Conservation (phyloP, 2,797 vertebrate genomes). For the Ibycter americanus region DNA sequence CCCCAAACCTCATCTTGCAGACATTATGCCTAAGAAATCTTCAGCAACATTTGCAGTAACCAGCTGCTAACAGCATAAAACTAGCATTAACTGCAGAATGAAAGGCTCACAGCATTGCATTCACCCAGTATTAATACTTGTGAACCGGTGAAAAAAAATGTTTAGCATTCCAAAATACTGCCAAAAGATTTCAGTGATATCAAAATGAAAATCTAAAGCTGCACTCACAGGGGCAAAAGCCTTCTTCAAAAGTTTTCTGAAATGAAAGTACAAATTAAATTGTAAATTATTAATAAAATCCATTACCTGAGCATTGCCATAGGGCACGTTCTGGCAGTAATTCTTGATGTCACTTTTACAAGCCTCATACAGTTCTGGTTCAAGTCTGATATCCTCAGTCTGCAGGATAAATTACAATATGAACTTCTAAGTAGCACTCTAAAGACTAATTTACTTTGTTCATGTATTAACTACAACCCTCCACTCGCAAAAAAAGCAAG, state of each 20-base stretch:
- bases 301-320: constrained; percentile 94
- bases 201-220: background rate
- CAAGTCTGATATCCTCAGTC: constrained; percentile 94
- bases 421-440: background rate
- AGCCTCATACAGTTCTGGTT: constrained; percentile 91
- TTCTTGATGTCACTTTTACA: constrained; percentile 91
- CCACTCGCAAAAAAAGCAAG: background rate
- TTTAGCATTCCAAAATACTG: background rate
- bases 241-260: background rate
- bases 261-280: background rate
- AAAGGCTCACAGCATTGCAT: background rate
- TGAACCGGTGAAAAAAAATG: background rate
- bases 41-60: background rate
- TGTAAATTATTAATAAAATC: constrained; percentile 15
- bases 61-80: background rate
- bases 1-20: background rate
- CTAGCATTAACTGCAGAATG: background rate
- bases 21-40: background rate
- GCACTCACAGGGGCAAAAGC: background rate
- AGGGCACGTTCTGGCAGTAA: constrained; percentile 88
- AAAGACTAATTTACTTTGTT: background rate
- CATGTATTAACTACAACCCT: background rate
- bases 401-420: constrained; percentile 32
- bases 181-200: background rate
- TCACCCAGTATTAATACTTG: background rate